These are phyloP conservation scores for Campylomormyrus numenius DNA, from an alignment of 2,113 vertebrate species.

Conservation along the genomic window DNA sequence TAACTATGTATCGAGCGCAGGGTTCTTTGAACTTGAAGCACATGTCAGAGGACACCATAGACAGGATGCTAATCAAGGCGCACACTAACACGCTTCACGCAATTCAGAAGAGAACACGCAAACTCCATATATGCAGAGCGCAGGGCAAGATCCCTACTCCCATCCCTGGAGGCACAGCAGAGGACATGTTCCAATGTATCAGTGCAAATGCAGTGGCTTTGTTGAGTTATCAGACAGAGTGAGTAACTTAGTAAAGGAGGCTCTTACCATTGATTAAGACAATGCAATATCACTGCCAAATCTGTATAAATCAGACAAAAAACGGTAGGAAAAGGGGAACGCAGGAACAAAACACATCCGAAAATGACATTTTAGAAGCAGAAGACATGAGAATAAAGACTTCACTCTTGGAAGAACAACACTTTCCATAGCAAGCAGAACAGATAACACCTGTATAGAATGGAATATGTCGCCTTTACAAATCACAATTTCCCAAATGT, in stretches of 20 bases:
- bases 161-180: background rate
- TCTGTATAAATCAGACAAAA: background rate
- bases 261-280: background rate
- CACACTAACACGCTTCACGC: background rate
- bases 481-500: background rate
- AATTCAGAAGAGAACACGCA: background rate
- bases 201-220: background rate
- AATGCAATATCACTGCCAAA: background rate
- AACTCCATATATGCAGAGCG: background rate
- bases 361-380: background rate
- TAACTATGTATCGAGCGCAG: background rate
- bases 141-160: background rate
- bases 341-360: background rate
- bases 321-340: background rate
- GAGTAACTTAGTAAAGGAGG: background rate
- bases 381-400: background rate
- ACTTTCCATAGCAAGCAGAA: background rate
- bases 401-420: background rate
- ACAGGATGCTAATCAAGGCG: background rate
- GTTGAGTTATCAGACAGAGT: background rate
- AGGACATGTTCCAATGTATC: background rate
- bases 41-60: background rate
- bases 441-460: background rate
- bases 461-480: background rate
- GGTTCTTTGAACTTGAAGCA: background rate